phyloP scores from a whole-genome alignment of 2,888 invertebrate species.

The Crepidodera aurea region DNA sequence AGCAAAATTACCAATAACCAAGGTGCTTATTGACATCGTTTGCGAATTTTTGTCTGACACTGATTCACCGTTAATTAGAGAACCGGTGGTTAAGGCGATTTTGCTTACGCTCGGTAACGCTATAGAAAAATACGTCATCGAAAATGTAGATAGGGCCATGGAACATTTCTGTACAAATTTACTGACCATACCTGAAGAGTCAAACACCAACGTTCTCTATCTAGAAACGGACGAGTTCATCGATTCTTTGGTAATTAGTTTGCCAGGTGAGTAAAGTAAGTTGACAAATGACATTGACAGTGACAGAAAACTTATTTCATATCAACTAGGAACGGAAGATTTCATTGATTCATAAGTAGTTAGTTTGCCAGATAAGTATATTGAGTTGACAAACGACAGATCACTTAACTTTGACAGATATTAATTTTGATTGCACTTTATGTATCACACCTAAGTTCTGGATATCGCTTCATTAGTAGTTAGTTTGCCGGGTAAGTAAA shows the following conservation, averaged over 20 bases:
- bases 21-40: conserved; percentile 60
- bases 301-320: no score
- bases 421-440: no score
- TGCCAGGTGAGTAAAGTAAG: conserved; percentile 52
- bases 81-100: conserved; percentile 62
- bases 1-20: conserved; percentile 61
- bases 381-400: no score
- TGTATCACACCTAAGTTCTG: no score
- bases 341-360: no score
- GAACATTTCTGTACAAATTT: conserved; percentile 47
- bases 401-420: not conserved
- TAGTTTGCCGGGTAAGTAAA: no score
- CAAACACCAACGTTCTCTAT: conserved; percentile 46
- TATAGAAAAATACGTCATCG: conserved; percentile 54
- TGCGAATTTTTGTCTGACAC: conserved; percentile 63
- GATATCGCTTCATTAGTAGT: no score
- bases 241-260: conserved; percentile 46
- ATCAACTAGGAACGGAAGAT: no score
- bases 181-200: conserved; percentile 46
- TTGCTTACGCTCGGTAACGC: conserved; percentile 61
- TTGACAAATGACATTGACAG: not conserved
- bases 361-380: no score
- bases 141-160: conserved; percentile 47
- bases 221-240: conserved; percentile 54
- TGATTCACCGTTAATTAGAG: conserved; percentile 61